These are phyloP conservation scores for Philereme vetulata DNA, from an alignment of 2,888 invertebrate species.

Conservation along the genomic window DNA sequence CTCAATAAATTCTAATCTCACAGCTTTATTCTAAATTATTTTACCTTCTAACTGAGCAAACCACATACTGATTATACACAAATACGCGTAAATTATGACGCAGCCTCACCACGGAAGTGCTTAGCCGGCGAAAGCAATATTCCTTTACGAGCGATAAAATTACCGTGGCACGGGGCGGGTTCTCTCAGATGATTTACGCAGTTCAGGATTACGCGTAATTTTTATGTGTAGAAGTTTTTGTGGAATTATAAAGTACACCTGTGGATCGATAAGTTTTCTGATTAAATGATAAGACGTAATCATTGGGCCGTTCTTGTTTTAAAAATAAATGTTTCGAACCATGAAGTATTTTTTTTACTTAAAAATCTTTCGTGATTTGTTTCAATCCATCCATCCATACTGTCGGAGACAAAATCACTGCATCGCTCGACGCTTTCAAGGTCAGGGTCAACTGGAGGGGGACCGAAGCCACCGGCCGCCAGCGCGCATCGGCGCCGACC, in stretches of 20 bases:
- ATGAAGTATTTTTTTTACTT: no score
- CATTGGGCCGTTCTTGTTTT: no score
- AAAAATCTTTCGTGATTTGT: no score
- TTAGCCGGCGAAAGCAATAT: slow-evolving; percentile 54
- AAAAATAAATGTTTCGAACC: no score
- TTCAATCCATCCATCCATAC: no score
- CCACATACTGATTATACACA: slow-evolving; percentile 39
- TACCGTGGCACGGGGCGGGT: slow-evolving; percentile 45
- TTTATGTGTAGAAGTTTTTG: slow-evolving; percentile 38
- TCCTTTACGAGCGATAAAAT: slow-evolving; percentile 63
- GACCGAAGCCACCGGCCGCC: no score
- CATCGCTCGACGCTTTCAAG: no score
- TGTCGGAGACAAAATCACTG: no score
- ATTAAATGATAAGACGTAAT: no score
- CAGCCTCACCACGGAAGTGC: slow-evolving; percentile 52
- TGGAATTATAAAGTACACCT: slow-evolving; percentile 33
- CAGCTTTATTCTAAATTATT: slow-evolving; percentile 26
- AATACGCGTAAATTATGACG: slow-evolving; percentile 60
- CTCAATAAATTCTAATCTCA: slow-evolving; percentile 19
- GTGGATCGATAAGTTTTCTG: slow-evolving; percentile 9
- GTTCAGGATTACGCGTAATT: slow-evolving; percentile 47
- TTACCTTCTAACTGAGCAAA: slow-evolving; percentile 21
- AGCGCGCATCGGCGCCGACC: no score
- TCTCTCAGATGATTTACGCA: slow-evolving; percentile 49
- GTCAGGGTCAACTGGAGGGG: no score